Base-by-base conservation (phyloP, 2,113 vertebrate species). In the Nannospalax galili region DNA sequence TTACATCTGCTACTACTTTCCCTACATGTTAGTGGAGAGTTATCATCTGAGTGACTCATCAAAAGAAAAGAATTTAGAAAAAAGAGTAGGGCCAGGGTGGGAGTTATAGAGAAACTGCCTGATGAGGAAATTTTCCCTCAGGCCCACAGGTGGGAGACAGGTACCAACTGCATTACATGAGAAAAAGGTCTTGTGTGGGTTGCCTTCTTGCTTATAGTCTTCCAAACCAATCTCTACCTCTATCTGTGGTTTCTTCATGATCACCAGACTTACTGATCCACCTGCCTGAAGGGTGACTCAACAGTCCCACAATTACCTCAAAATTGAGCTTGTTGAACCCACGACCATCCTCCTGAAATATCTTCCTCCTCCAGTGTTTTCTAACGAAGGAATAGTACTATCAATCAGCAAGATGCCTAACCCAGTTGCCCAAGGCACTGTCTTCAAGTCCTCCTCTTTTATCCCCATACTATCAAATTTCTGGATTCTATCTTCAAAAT, bases 401-500 rank as follows among this genome's bases (percentile, higher is more conserved):
- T 60, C 45, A 94, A 24, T 60, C 28, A 84, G 22, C 30, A 22
- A 81, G 48, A 30, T 91, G 78, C 60, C 88, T 78, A 79, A 84
- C 7, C 58, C 78, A 86, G 35, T 73, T 73, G 32, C 35, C 52
- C 16, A 56, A 90, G 56, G 32, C 48, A 95, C 67, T 72, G 70
- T 77, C 81, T 92, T 84, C 65, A 94, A 91, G 67, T 80, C 32
- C 35, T n/a, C 91, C 35, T 80, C 56, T 73, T 70, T 81, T 88
- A 42, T 56, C 24, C 35, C 17, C 19, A 80, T 60, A 72, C 60
- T 62, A 60, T 40, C n/a, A 75, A 92, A 85, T 42, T 72, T 96
- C 48, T 62, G 77, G 15, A 91, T 80, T 90, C 82, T 60, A 73
- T 30, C 60, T 94, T 74, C 67, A 88, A 95, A 92, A 70, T 88